Evolutionary conservation across 1,140 invertebrate species (phyloP).

Genomic region (Cotesia vestalis): DNA sequence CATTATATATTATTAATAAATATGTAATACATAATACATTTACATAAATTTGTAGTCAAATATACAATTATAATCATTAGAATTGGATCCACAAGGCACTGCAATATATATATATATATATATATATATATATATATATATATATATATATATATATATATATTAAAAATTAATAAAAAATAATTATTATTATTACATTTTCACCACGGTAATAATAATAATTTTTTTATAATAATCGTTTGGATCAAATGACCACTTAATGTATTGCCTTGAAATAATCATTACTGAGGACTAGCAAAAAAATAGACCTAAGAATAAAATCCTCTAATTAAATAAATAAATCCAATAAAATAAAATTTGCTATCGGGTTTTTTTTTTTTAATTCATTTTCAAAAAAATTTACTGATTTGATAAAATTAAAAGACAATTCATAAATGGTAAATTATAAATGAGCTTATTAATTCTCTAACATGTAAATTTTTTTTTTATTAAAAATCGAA

Average conservation of each 20-base stretch:
- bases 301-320: background rate
- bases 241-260: too few species aligned
- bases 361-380: too few species aligned
- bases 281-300: background rate
- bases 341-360: too few species aligned
- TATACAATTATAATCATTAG: slow-evolving; percentile 36
- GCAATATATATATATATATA: slow-evolving; percentile 22
- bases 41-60: slow-evolving; percentile 39
- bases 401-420: too few species aligned
- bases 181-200: slow-evolving; percentile 1
- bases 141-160: slow-evolving; percentile 1
- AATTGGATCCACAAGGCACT: slow-evolving; percentile 39
- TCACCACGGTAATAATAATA: background rate
- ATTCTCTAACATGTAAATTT: too few species aligned
- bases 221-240: background rate
- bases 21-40: slow-evolving; percentile 41
- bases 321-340: too few species aligned
- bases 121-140: slow-evolving; percentile 5
- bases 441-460: too few species aligned
- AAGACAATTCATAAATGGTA: too few species aligned
- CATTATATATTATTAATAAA: slow-evolving; percentile 38
- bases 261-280: background rate
- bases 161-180: background rate
- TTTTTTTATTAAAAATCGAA: too few species aligned
- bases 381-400: too few species aligned